Percentiles rank a stretch among this genome's conserved stretches.
Conservation (phyloP, 2,113 vertebrate genomes). For the Salminus brasiliensis region DNA sequence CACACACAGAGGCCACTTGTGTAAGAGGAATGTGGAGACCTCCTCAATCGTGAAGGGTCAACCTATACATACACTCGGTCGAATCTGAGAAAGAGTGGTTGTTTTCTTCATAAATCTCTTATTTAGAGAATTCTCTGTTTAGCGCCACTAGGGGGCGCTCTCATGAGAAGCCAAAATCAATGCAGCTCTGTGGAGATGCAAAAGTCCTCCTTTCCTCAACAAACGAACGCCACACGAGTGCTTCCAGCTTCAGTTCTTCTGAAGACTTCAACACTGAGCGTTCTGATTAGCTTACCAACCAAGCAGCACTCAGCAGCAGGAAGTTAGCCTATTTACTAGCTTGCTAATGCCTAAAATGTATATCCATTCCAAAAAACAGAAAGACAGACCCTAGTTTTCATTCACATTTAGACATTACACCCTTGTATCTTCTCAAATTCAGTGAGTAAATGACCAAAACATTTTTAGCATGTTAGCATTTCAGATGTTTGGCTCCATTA, state of each 20-base stretch:
- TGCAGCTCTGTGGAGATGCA: neutral
- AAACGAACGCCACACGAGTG: no score
- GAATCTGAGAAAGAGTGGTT: constrained; percentile 3
- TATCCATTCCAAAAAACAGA: no score
- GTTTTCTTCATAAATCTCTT: constrained; percentile 8
- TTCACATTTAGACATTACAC: no score
- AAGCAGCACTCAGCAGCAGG: neutral
- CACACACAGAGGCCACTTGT: constrained; percentile 38
- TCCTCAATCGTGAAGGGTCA: constrained; percentile 9
- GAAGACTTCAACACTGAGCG: no score
- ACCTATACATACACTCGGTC: constrained; percentile 10
- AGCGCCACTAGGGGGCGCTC: neutral
- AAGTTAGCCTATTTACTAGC: neutral
- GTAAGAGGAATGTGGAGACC: constrained; percentile 31
- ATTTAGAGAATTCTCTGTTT: neutral
- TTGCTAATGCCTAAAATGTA: neutral
- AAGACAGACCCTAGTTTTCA: no score
- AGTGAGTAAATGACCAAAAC: no score
- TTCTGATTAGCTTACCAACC: no score
- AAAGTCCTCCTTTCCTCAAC: no score
- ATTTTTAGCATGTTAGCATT: no score
- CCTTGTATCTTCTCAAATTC: no score
- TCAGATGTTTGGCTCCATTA: no score
- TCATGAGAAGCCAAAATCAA: neutral
- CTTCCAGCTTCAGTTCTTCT: neutral